These are phyloP conservation scores for Pseudorhombus dupliciocellatus DNA, from an alignment of 2,113 vertebrate genomes.

Conservation along the genomic window DNA sequence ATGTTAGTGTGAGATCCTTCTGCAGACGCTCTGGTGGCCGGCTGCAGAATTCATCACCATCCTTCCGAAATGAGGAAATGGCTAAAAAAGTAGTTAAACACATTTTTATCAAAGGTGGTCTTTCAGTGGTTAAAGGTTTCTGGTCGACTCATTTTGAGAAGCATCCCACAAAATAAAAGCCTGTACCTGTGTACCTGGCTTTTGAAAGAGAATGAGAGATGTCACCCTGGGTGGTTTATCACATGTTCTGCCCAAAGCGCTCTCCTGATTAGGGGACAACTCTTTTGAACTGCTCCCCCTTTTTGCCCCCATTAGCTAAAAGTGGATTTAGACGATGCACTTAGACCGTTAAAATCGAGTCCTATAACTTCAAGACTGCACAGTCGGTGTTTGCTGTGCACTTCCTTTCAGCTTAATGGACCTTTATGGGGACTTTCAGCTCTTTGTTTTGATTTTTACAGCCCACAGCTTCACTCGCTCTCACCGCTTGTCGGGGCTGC, in stretches of 20 bases:
- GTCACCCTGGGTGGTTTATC: not conserved
- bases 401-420: not conserved
- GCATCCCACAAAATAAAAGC: no score
- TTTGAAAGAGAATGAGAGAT: not conserved
- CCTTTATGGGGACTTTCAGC: not conserved
- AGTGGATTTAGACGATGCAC: not conserved
- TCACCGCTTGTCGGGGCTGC: not conserved
- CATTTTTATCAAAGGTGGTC: no score
- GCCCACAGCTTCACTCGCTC: slow-evolving; percentile 4
- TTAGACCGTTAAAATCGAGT: not conserved
- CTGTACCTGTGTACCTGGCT: not conserved
- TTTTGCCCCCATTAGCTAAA: not conserved
- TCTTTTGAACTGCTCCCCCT: not conserved
- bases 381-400: not conserved
- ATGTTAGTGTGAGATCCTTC: no score
- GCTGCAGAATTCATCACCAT: no score
- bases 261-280: not conserved
- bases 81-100: no score
- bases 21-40: no score
- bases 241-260: not conserved
- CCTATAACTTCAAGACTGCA: not conserved
- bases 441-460: slow-evolving; percentile 24
- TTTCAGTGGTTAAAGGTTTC: no score
- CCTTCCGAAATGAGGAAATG: no score
- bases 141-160: not conserved